phyloP scores from a whole-genome alignment of 2,888 invertebrate species.

The Formica aserva region DNA sequence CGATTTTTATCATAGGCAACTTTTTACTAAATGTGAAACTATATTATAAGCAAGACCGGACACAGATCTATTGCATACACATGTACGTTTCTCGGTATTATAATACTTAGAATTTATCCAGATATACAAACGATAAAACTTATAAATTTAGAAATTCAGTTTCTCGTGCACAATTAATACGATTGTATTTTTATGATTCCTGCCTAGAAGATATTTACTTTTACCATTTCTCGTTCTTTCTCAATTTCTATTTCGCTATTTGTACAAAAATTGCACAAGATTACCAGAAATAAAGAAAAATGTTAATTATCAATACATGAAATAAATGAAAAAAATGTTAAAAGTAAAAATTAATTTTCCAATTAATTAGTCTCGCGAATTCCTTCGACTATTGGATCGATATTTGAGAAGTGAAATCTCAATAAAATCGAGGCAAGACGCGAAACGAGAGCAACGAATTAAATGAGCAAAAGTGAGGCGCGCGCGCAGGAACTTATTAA shows the following conservation, averaged over 20 bases:
- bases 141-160: not conserved
- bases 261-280: not conserved
- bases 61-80: not conserved
- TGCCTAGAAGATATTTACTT: not conserved
- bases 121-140: not conserved
- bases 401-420: constrained; percentile 29
- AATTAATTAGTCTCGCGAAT: not conserved
- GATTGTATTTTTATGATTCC: not conserved
- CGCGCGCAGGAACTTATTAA: constrained; percentile 10
- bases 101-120: not conserved
- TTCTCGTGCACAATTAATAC: not conserved
- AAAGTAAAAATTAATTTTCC: constrained; percentile 1
- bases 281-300: not conserved
- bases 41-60: constrained; percentile 4
- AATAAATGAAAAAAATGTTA: not conserved
- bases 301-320: not conserved
- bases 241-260: not conserved
- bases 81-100: not conserved
- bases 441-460: constrained; percentile 9
- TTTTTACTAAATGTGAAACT: constrained; percentile 43
- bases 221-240: not conserved
- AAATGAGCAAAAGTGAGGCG: not conserved
- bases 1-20: not conserved
- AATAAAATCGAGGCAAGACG: constrained; percentile 12
- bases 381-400: not conserved